Evolutionary conservation across 1,140 invertebrate genomes (phyloP).

Genomic region (Drosophila watanabei): DNA sequence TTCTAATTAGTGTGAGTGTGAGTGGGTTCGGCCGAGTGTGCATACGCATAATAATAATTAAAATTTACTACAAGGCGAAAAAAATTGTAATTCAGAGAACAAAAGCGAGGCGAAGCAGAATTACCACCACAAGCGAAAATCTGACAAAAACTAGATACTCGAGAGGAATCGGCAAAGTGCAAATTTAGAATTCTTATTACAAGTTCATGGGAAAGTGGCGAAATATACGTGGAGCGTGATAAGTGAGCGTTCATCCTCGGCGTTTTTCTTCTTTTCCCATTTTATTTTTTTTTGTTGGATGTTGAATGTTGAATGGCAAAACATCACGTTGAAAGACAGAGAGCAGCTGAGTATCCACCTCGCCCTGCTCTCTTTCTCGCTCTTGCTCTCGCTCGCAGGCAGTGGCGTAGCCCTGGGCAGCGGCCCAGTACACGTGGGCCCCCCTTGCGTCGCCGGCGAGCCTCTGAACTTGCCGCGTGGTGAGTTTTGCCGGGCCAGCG

Average conservation of each 20-base stretch:
- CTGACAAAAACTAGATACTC: constrained; percentile 57
- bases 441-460: constrained; percentile 17
- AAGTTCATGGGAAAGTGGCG: constrained; percentile 78
- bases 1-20: constrained; percentile 24
- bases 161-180: constrained; percentile 57
- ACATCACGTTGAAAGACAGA: constrained; percentile 53
- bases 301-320: constrained; percentile 56
- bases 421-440: constrained; percentile 32
- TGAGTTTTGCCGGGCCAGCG: constrained; percentile 24
- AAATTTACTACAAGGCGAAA: constrained; percentile 66
- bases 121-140: constrained; percentile 53
- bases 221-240: constrained; percentile 66
- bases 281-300: constrained; percentile 37
- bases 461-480: constrained; percentile 47
- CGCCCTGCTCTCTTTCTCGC: constrained; percentile 19
- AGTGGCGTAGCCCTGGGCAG: constrained; percentile 42
- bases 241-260: constrained; percentile 53
- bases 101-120: constrained; percentile 38
- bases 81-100: constrained; percentile 54
- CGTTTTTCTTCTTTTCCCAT: constrained; percentile 4
- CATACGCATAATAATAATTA: constrained; percentile 76
- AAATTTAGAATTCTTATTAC: constrained; percentile 79
- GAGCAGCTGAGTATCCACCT: constrained; percentile 31
- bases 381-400: constrained; percentile 5
- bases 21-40: constrained; percentile 29